phyloP scores from a whole-genome alignment of 2,113 vertebrate species.

The Crocuta crocuta region DNA sequence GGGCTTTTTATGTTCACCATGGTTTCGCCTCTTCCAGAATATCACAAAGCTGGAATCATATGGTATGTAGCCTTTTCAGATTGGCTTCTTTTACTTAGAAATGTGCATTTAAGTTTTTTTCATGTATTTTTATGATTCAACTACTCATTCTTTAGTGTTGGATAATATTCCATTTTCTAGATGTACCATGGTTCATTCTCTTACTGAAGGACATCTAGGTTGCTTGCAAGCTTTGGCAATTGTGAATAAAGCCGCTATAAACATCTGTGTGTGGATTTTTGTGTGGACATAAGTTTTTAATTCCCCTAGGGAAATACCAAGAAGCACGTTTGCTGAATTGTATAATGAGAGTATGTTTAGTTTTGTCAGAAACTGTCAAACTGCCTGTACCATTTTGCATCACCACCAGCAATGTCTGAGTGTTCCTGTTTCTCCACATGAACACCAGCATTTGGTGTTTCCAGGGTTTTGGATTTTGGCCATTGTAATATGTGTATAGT shows the following conservation, averaged over 20 bases:
- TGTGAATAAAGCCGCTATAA: not conserved
- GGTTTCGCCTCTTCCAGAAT: slow-evolving; percentile 5
- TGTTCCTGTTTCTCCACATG: not conserved
- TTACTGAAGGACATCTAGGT: not conserved
- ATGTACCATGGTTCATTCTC: not conserved
- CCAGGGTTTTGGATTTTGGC: not conserved
- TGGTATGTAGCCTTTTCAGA: not conserved
- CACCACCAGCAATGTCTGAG: not conserved
- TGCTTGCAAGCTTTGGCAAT: not conserved
- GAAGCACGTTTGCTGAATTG: not conserved
- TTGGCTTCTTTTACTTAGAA: not conserved
- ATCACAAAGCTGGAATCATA: not conserved
- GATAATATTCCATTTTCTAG: not conserved
- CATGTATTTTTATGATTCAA: not conserved
- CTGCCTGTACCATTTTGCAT: not conserved
- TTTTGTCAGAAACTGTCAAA: not conserved
- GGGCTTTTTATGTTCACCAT: not conserved
- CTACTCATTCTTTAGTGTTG: not conserved
- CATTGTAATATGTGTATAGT: not conserved
- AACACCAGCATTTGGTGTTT: not conserved
- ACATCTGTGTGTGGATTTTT: not conserved
- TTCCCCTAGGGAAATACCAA: not conserved
- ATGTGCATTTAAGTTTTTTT: not conserved
- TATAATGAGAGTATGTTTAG: not conserved
- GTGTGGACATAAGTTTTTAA: not conserved